Conservation (phyloP, 2,888 invertebrate genomes). For the Pollenia amentaria region DNA sequence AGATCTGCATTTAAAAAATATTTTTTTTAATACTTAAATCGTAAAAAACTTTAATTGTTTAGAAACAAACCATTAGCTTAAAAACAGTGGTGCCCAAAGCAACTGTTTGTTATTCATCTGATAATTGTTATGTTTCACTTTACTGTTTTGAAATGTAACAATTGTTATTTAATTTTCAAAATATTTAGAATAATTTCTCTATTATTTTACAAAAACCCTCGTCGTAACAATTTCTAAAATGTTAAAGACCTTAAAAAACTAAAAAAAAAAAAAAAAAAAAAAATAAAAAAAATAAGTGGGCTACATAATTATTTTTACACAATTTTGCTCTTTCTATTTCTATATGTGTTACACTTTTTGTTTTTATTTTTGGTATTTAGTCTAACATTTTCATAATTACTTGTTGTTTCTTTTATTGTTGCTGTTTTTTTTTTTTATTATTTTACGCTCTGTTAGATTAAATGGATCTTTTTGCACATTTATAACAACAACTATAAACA, state of each 20-base stretch:
- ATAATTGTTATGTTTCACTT: too few species aligned
- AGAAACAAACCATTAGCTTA: too few species aligned
- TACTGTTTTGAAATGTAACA: not conserved
- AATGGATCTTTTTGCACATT: conserved; percentile 54
- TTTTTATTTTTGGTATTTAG: conserved; percentile 58
- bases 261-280: not conserved
- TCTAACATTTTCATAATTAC: conserved; percentile 59
- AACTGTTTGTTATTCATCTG: too few species aligned
- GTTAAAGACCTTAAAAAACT: conserved; percentile 63
- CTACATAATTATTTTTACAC: conserved; percentile 29
- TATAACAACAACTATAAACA: conserved; percentile 19
- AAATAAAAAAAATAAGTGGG: conserved; percentile 31
- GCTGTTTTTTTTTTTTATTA: conserved; percentile 30
- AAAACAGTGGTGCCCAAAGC: too few species aligned
- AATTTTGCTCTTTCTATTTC: conserved; percentile 26
- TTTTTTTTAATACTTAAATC: too few species aligned
- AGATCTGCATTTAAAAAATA: too few species aligned
- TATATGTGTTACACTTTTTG: conserved; percentile 46
- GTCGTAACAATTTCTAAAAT: conserved; percentile 36
- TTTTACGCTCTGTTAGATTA: conserved; percentile 69
- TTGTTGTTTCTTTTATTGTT: conserved; percentile 50
- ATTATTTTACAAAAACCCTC: not conserved
- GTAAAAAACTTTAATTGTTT: too few species aligned
- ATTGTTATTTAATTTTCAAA: not conserved
- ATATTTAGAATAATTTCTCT: too few species aligned